A percentile compares a stretch with the other conserved stretches of the same genome.
phyloP scores from a whole-genome alignment of 2,888 invertebrate genomes.

The Schizotus pectinicornis region DNA sequence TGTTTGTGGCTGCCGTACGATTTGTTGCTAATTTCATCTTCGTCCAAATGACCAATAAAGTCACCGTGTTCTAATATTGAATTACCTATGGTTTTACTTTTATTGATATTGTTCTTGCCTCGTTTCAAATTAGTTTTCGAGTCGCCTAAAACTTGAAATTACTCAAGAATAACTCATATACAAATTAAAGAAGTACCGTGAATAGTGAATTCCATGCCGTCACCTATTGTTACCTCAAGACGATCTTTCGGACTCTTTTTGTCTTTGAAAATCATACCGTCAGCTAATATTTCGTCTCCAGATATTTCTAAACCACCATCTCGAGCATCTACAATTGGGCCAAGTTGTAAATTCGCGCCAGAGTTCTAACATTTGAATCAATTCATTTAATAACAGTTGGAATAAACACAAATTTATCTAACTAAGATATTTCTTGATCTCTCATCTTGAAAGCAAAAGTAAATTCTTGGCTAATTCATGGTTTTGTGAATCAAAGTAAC shows the following conservation, averaged over 20 bases:
- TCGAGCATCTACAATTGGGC: constrained; percentile 63
- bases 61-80: constrained; percentile 66
- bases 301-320: constrained; percentile 61
- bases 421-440: constrained; percentile 25
- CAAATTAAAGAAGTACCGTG: constrained; percentile 66
- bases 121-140: constrained; percentile 81
- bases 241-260: constrained; percentile 87
- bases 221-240: constrained; percentile 89
- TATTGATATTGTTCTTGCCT: constrained; percentile 76
- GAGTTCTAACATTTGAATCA: background rate
- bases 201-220: constrained; percentile 93
- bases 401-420: constrained; percentile 36
- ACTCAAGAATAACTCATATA: background rate
- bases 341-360: background rate
- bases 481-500: constrained; percentile 25
- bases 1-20: constrained; percentile 93
- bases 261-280: constrained; percentile 84
- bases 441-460: constrained; percentile 21
- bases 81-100: constrained; percentile 77
- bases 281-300: constrained; percentile 76
- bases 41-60: constrained; percentile 62
- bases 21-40: constrained; percentile 85
- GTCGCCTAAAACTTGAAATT: constrained; percentile 67
- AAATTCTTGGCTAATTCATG: constrained; percentile 21
- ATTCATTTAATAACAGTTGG: constrained; percentile 35